These are phyloP conservation scores for Setophaga petechia DNA, from an alignment of 2,113 vertebrate genomes.

Conservation along the genomic window DNA sequence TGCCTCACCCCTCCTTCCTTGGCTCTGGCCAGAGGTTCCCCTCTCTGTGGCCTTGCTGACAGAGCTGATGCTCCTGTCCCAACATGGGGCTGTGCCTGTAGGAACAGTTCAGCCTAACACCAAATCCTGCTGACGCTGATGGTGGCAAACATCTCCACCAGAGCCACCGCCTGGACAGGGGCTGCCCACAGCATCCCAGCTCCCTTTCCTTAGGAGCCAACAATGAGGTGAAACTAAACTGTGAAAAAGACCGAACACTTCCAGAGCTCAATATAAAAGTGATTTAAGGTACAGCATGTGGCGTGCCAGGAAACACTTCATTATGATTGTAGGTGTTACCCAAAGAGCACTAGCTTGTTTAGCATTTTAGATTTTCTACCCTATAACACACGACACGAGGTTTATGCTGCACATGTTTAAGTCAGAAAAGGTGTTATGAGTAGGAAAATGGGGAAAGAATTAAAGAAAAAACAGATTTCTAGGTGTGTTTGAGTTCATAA, in stretches of 20 bases:
- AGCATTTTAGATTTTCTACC: slow-evolving; percentile 16
- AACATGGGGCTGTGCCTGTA: rapidly evolving
- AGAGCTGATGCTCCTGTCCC: neutral
- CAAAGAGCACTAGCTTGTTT: neutral
- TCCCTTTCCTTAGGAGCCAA: neutral
- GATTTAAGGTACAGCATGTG: slow-evolving; percentile 4
- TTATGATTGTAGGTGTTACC: slow-evolving; percentile 42
- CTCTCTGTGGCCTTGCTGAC: neutral
- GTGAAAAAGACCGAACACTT: neutral
- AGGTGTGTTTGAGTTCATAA: neutral
- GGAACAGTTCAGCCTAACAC: neutral
- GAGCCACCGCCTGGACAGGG: neutral
- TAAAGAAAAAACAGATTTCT: slow-evolving; percentile 2
- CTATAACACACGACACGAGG: slow-evolving; percentile 2
- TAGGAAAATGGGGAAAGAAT: slow-evolving; percentile 5
- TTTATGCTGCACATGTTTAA: slow-evolving; percentile 13
- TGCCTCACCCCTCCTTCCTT: neutral
- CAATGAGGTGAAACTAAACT: neutral
- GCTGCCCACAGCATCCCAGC: neutral
- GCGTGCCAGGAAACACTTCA: slow-evolving; percentile 39
- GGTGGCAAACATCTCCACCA: neutral
- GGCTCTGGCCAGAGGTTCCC: neutral
- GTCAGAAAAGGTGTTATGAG: slow-evolving; percentile 33
- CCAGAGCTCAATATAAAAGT: neutral
- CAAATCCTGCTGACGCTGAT: neutral